A percentile compares a stretch with the other conserved stretches of the same genome.
Conservation (phyloP, 1,140 invertebrate genomes). For the Nephotettix cincticeps region DNA sequence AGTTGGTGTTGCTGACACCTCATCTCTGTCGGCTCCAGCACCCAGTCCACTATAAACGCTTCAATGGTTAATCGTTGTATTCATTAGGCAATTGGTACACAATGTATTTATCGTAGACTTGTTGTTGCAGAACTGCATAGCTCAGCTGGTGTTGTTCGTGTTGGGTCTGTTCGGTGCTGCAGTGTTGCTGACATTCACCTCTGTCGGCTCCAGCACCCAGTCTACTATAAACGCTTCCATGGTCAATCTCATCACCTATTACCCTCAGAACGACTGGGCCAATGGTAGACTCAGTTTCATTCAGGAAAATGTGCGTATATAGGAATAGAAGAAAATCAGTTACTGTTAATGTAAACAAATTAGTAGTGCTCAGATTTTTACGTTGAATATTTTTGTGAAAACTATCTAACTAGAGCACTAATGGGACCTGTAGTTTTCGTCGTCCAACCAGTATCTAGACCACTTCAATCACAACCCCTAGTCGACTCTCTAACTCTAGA, state of each 20-base stretch:
- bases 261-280: slow-evolving; percentile 64
- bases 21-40: background rate
- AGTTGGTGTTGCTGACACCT: background rate
- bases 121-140: slow-evolving; percentile 63
- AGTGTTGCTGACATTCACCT: slow-evolving; percentile 75
- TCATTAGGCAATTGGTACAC: slow-evolving; percentile 27
- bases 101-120: no score
- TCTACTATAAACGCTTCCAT: slow-evolving; percentile 69
- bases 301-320: slow-evolving; percentile 81
- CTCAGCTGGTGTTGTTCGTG: slow-evolving; percentile 68
- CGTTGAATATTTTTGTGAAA: no score
- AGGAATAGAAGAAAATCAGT: no score
- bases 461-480: no score
- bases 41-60: background rate
- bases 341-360: no score
- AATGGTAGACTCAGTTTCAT: slow-evolving; percentile 67
- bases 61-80: background rate
- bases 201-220: slow-evolving; percentile 73
- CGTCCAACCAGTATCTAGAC: no score
- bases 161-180: slow-evolving; percentile 71
- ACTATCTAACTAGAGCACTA: no score
- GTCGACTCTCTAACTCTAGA: no score
- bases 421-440: no score
- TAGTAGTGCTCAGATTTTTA: no score
- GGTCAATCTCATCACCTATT: slow-evolving; percentile 68